phyloP scores from a whole-genome alignment of 2,888 invertebrate genomes.

The Caenorhabditis becei region DNA sequence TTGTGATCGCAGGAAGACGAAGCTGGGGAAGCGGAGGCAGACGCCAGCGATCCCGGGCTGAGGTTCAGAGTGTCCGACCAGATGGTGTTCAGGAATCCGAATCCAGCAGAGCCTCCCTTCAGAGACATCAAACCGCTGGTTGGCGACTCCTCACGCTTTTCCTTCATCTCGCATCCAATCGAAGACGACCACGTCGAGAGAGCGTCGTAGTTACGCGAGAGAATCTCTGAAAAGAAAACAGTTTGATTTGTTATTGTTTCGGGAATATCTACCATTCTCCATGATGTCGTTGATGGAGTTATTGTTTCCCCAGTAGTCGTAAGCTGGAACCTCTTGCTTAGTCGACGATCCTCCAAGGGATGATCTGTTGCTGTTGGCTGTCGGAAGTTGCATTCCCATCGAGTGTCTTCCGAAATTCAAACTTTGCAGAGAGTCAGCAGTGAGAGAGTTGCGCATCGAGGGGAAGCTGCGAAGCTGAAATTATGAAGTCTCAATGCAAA shows the following conservation, averaged over 20 bases:
- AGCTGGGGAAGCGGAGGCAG: constrained; percentile 40
- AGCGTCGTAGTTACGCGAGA: constrained; percentile 41
- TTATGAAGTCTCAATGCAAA: neutral
- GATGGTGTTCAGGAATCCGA: constrained; percentile 55
- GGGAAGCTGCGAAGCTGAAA: constrained; percentile 61
- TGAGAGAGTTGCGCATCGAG: constrained; percentile 54
- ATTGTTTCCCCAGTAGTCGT: constrained; percentile 53
- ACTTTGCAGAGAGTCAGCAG: constrained; percentile 25
- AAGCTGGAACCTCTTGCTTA: constrained; percentile 32
- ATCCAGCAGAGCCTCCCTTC: constrained; percentile 33
- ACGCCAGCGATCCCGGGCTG: constrained; percentile 35
- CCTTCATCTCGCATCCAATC: constrained; percentile 35
- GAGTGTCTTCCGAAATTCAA: constrained; percentile 15
- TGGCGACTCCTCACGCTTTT: constrained; percentile 57
- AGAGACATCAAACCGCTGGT: constrained; percentile 51
- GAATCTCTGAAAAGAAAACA: constrained; percentile 26
- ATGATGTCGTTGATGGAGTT: constrained; percentile 54
- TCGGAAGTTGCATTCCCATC: neutral
- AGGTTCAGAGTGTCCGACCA: constrained; percentile 46
- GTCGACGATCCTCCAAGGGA: constrained; percentile 35
- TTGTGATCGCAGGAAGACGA: constrained; percentile 42
- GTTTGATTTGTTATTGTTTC: neutral
- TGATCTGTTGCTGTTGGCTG: constrained; percentile 15
- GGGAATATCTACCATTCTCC: constrained; percentile 33
- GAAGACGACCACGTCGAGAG: constrained; percentile 21